Percentiles rank a stretch among this genome's conserved stretches.
phyloP scores from a whole-genome alignment of 2,888 invertebrate genomes.

The Halocaridina rubra region DNA sequence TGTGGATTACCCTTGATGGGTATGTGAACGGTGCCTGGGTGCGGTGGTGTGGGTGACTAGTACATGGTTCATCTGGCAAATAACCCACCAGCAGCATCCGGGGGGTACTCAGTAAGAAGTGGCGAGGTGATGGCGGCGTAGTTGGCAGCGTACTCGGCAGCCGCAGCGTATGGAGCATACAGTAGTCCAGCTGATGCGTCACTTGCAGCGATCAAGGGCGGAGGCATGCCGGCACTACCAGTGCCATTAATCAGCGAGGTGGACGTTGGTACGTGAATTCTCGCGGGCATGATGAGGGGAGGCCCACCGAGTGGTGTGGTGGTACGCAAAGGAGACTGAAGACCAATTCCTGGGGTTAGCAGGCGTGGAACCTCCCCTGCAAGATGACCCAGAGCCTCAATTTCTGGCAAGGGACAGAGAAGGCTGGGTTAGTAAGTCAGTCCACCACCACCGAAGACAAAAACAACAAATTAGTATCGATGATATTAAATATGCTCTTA shows the following conservation, averaged over 20 bases:
- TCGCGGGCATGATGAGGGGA: slow-evolving; percentile 90
- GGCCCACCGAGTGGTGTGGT: slow-evolving; percentile 87
- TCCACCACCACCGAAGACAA: slow-evolving; percentile 41
- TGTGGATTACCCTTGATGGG: slow-evolving; percentile 47
- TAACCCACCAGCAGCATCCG: slow-evolving; percentile 95
- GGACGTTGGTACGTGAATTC: slow-evolving; percentile 85
- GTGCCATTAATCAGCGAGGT: slow-evolving; percentile 73
- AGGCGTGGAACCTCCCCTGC: slow-evolving; percentile 61
- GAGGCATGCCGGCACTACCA: slow-evolving; percentile 72
- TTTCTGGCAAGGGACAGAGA: slow-evolving; percentile 57
- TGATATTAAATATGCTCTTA: too few species aligned
- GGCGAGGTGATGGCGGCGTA: slow-evolving; percentile 81
- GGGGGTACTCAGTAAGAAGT: slow-evolving; percentile 68
- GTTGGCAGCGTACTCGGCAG: slow-evolving; percentile 79
- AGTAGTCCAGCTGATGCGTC: slow-evolving; percentile 81
- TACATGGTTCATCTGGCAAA: slow-evolving; percentile 78
- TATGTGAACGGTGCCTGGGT: slow-evolving; percentile 47
- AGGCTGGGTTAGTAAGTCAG: slow-evolving; percentile 56
- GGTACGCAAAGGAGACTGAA: slow-evolving; percentile 74
- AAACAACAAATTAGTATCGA: not conserved
- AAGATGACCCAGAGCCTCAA: slow-evolving; percentile 61
- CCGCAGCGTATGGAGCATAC: slow-evolving; percentile 76
- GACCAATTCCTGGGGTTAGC: slow-evolving; percentile 54
- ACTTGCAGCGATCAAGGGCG: slow-evolving; percentile 74
- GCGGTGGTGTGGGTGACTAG: slow-evolving; percentile 67